Evolutionary conservation across 2,113 vertebrate genomes (phyloP), one percentile per base, ranked within the genome.

Genomic region (Dendrocopos noguchii): DNA sequence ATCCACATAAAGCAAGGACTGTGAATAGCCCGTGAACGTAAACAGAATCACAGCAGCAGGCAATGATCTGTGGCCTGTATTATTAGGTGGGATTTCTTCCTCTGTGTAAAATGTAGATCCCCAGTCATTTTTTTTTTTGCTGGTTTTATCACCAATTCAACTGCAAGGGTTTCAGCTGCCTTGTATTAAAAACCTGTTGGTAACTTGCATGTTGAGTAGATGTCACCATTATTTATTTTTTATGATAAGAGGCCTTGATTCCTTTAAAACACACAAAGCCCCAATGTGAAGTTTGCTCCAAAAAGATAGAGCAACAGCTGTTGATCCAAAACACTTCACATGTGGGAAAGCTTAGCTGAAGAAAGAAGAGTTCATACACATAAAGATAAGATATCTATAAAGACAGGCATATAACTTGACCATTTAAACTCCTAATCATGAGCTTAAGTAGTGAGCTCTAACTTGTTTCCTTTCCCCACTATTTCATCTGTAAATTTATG

Each of bases 341-440:
- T 87, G 27, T 95, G 92, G 80, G 64, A 95, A 93, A 80, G 50
- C 28, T 95, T 93, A 96, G 64, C 61, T 88, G 74, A 68, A 88
- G 70, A 94, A 84, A 91, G 63, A 88, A 27, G 65, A 70, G 50
- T 68, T 89, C 29, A 44, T 84, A 19, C 44, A 34, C 46, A 66
- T 84, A 91, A 91, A 96, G 67, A 94, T 17, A 75, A 39, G 53
- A 56, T 70, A 88, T 20, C 67, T 94, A 84, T 91, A 80, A 92
- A 94, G 95, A 86, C 31, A 75, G 68, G 28, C 60, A 56, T 78
- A 77, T 78, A 87, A 82, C 50, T 76, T 75, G 22, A 76, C 20
- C 68, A 73, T 68, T 85, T 82, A 72, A 87, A 80, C 8, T 82
- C 28, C 29, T 85, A 71, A 79, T 60, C 5, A 42, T 19, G 55